Percentiles rank a stretch among this genome's conserved stretches.
Evolutionary conservation across 2,113 vertebrate species (phyloP).

Genomic region (Oncorhynchus nerka): DNA sequence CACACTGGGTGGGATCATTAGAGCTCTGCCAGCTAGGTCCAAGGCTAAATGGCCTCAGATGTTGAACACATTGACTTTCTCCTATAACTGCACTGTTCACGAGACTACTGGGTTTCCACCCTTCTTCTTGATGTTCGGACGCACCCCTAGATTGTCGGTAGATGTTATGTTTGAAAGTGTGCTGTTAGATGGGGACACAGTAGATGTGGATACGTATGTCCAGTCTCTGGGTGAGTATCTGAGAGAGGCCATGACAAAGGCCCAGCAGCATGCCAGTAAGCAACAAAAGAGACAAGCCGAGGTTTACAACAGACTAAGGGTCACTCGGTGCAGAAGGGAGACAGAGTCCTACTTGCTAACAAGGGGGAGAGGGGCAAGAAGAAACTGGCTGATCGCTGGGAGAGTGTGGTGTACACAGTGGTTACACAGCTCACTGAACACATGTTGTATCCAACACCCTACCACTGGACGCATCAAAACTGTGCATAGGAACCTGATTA

Average conservation of each 20-base stretch:
- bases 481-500: neutral
- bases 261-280: neutral
- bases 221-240: constrained; percentile 4
- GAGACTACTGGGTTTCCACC: constrained; percentile 13
- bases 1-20: too few relatives aligned
- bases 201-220: neutral
- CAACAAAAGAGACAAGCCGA: neutral
- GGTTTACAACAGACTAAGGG: neutral
- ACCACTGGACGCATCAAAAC: neutral
- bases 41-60: too few relatives aligned
- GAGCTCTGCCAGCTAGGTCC: neutral
- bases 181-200: neutral
- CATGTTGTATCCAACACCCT: neutral
- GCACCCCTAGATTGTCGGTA: neutral
- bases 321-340: neutral
- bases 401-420: neutral
- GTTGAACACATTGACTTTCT: too few relatives aligned
- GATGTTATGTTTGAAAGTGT: neutral
- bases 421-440: neutral
- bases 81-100: too few relatives aligned
- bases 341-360: too few relatives aligned
- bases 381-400: neutral
- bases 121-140: neutral
- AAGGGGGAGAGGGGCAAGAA: too few relatives aligned
- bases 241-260: constrained; percentile 13